A percentile compares a stretch with the other conserved stretches of the same genome.
These are phyloP conservation scores for Oophaga pumilio DNA, from an alignment of 2,113 vertebrate species.

Conservation along the genomic window DNA sequence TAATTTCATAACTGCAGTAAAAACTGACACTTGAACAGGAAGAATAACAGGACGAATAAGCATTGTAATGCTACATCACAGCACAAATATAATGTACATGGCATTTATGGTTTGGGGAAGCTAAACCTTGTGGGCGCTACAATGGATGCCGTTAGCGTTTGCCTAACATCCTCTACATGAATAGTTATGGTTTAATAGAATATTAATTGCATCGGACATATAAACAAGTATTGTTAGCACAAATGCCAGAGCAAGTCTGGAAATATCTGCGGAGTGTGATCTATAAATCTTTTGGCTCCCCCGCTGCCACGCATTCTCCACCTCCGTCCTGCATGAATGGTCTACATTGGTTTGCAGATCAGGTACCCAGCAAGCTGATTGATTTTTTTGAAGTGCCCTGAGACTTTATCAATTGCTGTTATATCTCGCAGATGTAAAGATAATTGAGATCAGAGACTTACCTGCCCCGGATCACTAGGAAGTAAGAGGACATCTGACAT, in stretches of 20 bases:
- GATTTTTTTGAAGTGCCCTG: slow-evolving; percentile 55
- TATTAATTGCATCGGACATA: not conserved
- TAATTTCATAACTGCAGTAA: not conserved
- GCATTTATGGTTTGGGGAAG: not conserved
- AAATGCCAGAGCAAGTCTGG: not conserved
- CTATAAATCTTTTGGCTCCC: not conserved
- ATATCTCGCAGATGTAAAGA: slow-evolving; percentile 58
- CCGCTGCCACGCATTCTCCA: slow-evolving; percentile 6
- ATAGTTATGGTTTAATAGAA: not conserved
- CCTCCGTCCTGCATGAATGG: slow-evolving; percentile 15
- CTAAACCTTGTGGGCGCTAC: not conserved
- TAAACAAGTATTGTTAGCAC: not conserved
- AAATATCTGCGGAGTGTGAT: not conserved
- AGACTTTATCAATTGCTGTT: slow-evolving; percentile 58
- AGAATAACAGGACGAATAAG: not conserved
- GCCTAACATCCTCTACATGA: not conserved
- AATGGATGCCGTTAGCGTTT: not conserved
- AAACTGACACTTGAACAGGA: not conserved
- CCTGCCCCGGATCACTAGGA: slow-evolving; percentile 52
- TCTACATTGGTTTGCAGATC: slow-evolving; percentile 49
- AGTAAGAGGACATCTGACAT: slow-evolving; percentile 42
- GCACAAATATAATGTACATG: not conserved
- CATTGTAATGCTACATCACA: not conserved
- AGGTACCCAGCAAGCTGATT: slow-evolving; percentile 55
- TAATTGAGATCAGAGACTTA: slow-evolving; percentile 59